These are phyloP conservation scores for Sceloporus tristichus DNA, from an alignment of 2,113 vertebrate genomes.

Conservation along the genomic window DNA sequence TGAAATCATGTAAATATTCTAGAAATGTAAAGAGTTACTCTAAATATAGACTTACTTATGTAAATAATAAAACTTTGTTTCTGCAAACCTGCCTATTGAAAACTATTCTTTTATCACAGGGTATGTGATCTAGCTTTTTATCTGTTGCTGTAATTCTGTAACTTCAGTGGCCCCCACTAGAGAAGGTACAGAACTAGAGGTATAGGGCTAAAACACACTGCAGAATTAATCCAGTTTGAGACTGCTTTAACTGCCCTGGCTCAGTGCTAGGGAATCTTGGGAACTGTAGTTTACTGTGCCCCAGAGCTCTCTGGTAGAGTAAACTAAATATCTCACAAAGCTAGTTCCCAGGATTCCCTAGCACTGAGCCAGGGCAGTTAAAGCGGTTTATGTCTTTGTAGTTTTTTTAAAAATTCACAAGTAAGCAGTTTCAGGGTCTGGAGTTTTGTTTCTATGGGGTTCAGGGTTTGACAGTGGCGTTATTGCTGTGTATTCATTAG, in stretches of 20 bases:
- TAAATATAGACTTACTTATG: slow-evolving; percentile 73
- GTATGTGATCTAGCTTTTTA: not conserved
- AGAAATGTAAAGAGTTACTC: slow-evolving; percentile 79
- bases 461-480: not conserved
- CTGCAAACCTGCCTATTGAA: slow-evolving; percentile 72
- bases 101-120: slow-evolving; percentile 1
- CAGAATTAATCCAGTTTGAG: no score
- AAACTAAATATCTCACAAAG: no score
- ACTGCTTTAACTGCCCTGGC: no score
- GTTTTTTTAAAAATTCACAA: no score
- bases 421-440: not conserved
- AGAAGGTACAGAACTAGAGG: not conserved
- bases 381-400: no score
- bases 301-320: no score
- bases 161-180: not conserved
- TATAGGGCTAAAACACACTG: no score
- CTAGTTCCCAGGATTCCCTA: no score
- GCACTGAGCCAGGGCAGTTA: no score
- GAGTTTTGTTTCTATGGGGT: no score
- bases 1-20: slow-evolving; percentile 78
- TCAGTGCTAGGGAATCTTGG: no score
- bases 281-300: no score
- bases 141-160: not conserved
- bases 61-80: slow-evolving; percentile 80
- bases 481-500: not conserved